Evolutionary conservation across 2,888 invertebrate species (phyloP).

Genomic region (Scaptomyza reducta): DNA sequence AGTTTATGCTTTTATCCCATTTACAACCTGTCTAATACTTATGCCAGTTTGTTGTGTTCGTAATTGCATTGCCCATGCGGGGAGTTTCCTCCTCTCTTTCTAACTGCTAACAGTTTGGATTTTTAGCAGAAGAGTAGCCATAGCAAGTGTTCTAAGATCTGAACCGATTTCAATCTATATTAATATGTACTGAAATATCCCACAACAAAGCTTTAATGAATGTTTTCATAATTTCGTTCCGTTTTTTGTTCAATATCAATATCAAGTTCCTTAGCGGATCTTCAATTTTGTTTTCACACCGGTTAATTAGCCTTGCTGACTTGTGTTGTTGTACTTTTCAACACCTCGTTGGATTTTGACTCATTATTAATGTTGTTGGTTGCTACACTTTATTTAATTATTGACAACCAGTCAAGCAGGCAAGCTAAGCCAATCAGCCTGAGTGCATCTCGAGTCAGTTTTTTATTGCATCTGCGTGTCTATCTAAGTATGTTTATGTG

Average conservation of each 20-base stretch:
- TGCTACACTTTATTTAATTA: constrained; percentile 56
- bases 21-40: not conserved
- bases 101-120: not conserved
- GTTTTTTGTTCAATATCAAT: not conserved
- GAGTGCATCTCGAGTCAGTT: constrained; percentile 27
- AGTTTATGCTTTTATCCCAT: not conserved
- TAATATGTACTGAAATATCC: too few relatives aligned
- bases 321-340: constrained; percentile 35
- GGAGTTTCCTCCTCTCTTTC: not conserved
- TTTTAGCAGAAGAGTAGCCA: too few relatives aligned
- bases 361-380: constrained; percentile 30
- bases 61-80: not conserved
- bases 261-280: constrained; percentile 11
- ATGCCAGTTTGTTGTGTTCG: not conserved
- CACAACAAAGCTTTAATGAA: not conserved
- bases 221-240: not conserved
- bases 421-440: constrained; percentile 26
- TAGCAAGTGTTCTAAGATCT: too few relatives aligned
- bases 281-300: constrained; percentile 37
- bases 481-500: constrained; percentile 33
- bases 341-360: constrained; percentile 56
- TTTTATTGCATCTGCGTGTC: constrained; percentile 59
- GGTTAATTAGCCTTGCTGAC: constrained; percentile 36
- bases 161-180: too few relatives aligned
- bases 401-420: constrained; percentile 53